A percentile compares a stretch with the other conserved stretches of the same genome.
Conservation (phyloP, 1,140 invertebrate genomes). For the Drosophila tani region DNA sequence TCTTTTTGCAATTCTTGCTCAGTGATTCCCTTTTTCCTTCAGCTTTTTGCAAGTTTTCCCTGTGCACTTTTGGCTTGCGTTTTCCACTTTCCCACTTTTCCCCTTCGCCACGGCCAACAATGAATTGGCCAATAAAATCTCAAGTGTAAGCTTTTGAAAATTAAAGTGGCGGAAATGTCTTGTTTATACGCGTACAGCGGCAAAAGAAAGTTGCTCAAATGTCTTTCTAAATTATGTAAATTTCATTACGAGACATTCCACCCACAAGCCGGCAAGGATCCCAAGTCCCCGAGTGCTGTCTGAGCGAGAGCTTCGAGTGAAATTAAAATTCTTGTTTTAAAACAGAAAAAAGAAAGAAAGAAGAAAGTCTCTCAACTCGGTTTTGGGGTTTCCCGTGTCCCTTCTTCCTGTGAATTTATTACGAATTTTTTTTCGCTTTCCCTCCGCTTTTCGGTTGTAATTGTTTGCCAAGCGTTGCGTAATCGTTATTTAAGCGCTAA, state of each 20-base stretch:
- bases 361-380: constrained; percentile 33
- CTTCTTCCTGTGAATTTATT: constrained; percentile 41
- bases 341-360: constrained; percentile 50
- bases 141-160: constrained; percentile 83
- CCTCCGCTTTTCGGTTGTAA: constrained; percentile 55
- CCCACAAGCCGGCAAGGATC: constrained; percentile 24
- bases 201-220: constrained; percentile 72
- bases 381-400: constrained; percentile 46
- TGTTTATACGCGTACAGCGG: constrained; percentile 75
- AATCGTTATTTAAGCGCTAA: constrained; percentile 72
- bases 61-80: constrained; percentile 33
- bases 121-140: constrained; percentile 84
- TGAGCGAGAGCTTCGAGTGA: constrained; percentile 61
- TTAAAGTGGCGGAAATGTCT: constrained; percentile 83
- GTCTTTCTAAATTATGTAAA: constrained; percentile 84
- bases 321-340: constrained; percentile 79
- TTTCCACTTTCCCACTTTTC: constrained; percentile 1
- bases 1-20: constrained; percentile 21
- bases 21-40: constrained; percentile 16
- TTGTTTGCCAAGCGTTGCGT: constrained; percentile 73
- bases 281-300: constrained; percentile 32
- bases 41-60: constrained; percentile 65
- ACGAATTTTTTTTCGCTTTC: constrained; percentile 61
- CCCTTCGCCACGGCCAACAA: constrained; percentile 66
- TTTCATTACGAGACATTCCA: constrained; percentile 71